These are phyloP conservation scores for Dolichopus griseipennis DNA, from an alignment of 2,888 invertebrate genomes.

Conservation along the genomic window DNA sequence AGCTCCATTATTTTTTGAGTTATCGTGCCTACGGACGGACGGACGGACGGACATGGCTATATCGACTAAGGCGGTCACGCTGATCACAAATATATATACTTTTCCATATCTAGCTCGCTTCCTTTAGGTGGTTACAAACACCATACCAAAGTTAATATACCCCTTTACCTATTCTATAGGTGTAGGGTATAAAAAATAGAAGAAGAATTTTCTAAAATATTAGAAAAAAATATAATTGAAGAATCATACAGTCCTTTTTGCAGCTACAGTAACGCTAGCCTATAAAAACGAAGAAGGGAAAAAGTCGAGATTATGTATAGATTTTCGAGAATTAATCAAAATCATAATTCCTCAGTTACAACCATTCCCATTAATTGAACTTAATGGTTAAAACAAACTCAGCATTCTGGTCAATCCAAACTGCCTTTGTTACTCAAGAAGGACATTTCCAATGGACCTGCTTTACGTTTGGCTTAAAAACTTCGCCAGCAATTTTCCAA, in stretches of 20 bases:
- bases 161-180: too few relatives aligned
- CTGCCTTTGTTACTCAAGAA: conserved; percentile 24
- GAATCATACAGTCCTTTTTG: conserved; percentile 10
- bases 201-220: conserved; percentile 11
- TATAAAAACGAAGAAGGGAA: conserved; percentile 19
- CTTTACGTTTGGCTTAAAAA: conserved; percentile 23
- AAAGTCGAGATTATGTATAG: conserved; percentile 16
- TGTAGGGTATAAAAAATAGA: too few relatives aligned
- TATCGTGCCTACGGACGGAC: too few relatives aligned
- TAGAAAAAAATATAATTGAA: conserved; percentile 11
- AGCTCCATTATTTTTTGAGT: too few relatives aligned
- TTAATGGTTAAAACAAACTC: conserved; percentile 16
- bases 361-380: conserved; percentile 12
- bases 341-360: conserved; percentile 13
- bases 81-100: too few relatives aligned
- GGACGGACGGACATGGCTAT: too few relatives aligned
- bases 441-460: conserved; percentile 25
- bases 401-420: conserved; percentile 23
- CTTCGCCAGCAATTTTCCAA: conserved; percentile 22
- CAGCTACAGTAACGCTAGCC: conserved; percentile 16
- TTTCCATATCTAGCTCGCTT: too few relatives aligned
- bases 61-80: too few relatives aligned
- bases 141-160: too few relatives aligned
- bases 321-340: conserved; percentile 14
- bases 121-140: too few relatives aligned